A percentile compares a stretch with the other conserved stretches of the same genome.
Evolutionary conservation across 2,888 invertebrate genomes (phyloP).

Genomic region (Phrixothrix hirtus): DNA sequence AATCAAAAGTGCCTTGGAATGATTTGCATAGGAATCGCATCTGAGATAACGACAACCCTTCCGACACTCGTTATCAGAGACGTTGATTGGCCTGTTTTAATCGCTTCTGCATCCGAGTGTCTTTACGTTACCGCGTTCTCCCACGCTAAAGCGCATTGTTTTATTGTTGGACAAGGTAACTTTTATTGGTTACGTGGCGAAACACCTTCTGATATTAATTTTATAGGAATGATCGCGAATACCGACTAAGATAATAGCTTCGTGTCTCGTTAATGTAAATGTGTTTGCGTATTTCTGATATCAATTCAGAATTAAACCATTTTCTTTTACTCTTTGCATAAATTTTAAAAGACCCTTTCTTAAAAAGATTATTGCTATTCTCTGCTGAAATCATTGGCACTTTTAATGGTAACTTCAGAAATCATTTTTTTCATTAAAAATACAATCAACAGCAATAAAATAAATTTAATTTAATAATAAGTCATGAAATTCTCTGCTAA

Average conservation of each 20-base stretch:
- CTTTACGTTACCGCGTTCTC: slow-evolving; percentile 22
- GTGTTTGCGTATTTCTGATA: slow-evolving; percentile 31
- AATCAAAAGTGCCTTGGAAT: slow-evolving; percentile 45
- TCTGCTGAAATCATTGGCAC: too few species aligned
- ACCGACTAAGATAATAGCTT: slow-evolving; percentile 29
- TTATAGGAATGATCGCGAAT: slow-evolving; percentile 33
- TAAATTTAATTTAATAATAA: too few species aligned
- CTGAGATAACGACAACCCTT: slow-evolving; percentile 46
- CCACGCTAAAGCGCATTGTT: slow-evolving; percentile 16
- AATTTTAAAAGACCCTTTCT: too few species aligned
- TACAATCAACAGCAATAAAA: too few species aligned
- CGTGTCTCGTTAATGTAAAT: slow-evolving; percentile 33
- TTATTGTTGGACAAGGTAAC: slow-evolving; percentile 22
- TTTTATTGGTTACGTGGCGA: slow-evolving; percentile 27
- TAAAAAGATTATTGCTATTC: too few species aligned
- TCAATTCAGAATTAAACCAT: slow-evolving; percentile 24
- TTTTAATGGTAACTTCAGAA: too few species aligned
- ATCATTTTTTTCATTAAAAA: too few species aligned
- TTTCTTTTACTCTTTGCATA: slow-evolving; percentile 15
- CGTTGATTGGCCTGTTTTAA: slow-evolving; percentile 36
- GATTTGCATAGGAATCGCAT: slow-evolving; percentile 46
- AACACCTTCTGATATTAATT: slow-evolving; percentile 25
- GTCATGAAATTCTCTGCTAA: too few species aligned
- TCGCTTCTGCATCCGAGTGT: slow-evolving; percentile 30
- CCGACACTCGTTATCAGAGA: slow-evolving; percentile 39